Percentiles rank a stretch among this genome's conserved stretches.
Conservation (phyloP, 37 sponge, comb jelly and placozoan species). For the Chondrilla cf. caribensis region DNA sequence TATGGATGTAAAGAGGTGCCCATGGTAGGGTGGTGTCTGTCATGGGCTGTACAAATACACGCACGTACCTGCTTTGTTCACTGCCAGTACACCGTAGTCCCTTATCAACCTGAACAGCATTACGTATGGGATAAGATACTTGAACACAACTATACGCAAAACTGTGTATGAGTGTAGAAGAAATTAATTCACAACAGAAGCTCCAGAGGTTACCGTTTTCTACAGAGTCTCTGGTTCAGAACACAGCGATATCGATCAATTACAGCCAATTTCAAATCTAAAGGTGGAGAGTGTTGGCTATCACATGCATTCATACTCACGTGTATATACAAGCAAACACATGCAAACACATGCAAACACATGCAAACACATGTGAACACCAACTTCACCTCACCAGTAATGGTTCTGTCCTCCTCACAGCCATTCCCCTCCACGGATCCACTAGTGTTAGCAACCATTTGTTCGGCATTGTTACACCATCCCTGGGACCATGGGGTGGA, state of each 20-base stretch:
- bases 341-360: background rate
- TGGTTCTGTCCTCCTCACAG: slow-evolving; percentile 30
- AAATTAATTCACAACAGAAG: too few relatives aligned
- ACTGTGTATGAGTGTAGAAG: too few relatives aligned
- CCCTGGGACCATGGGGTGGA: slow-evolving; percentile 31
- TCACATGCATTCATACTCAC: background rate
- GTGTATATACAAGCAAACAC: background rate
- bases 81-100: slow-evolving; percentile 65
- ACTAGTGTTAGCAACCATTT: background rate
- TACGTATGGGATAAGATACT: background rate
- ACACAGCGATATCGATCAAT: slow-evolving; percentile 46
- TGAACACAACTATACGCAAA: background rate
- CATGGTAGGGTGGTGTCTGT: too few relatives aligned
- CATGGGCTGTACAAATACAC: too few relatives aligned
- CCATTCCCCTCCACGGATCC: slow-evolving; percentile 9
- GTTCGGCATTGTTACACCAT: slow-evolving; percentile 49
- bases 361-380: background rate
- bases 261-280: slow-evolving; percentile 58
- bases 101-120: slow-evolving; percentile 46
- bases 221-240: slow-evolving; percentile 43
- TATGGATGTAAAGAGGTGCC: too few relatives aligned
- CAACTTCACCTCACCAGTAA: slow-evolving; percentile 31
- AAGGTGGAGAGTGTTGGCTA: background rate
- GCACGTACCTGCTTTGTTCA: too few relatives aligned
- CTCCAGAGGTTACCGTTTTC: slow-evolving; percentile 57